phyloP scores from a whole-genome alignment of 2,113 vertebrate species.

The Mellivora capensis region DNA sequence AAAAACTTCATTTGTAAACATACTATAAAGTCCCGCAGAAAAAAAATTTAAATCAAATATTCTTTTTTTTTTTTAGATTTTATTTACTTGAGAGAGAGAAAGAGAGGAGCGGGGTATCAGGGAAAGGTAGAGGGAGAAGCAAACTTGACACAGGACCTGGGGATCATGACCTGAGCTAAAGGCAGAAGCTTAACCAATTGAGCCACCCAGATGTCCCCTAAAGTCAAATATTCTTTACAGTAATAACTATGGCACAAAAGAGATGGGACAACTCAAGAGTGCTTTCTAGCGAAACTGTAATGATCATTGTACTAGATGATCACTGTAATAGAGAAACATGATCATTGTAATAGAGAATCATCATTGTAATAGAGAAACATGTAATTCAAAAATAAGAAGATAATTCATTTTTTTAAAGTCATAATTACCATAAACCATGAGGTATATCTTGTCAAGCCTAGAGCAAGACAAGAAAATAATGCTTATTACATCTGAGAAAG shows the following conservation, averaged over 20 bases:
- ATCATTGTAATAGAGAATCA: too few species aligned
- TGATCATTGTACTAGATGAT: background rate
- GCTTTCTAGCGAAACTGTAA: background rate
- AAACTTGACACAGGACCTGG: too few species aligned
- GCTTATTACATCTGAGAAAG: background rate
- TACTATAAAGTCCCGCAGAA: background rate
- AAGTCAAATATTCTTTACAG: conserved; percentile 16
- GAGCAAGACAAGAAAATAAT: conserved; percentile 19
- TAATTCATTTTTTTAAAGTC: background rate
- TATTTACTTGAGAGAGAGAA: too few species aligned
- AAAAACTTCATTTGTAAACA: conserved; percentile 21
- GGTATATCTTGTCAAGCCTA: background rate
- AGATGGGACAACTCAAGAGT: background rate
- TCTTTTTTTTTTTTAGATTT: background rate
- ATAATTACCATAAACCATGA: background rate
- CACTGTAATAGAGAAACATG: background rate
- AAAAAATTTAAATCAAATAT: background rate
- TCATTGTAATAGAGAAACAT: background rate
- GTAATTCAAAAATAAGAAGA: conserved; percentile 10
- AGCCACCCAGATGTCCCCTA: background rate
- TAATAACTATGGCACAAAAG: conserved; percentile 24
- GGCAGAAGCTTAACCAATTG: too few species aligned
- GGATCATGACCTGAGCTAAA: too few species aligned
- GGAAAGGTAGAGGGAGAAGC: too few species aligned
- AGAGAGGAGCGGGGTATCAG: too few species aligned